Evolutionary conservation across 2,113 vertebrate genomes (phyloP).

Genomic region (Ceratotherium simum): DNA sequence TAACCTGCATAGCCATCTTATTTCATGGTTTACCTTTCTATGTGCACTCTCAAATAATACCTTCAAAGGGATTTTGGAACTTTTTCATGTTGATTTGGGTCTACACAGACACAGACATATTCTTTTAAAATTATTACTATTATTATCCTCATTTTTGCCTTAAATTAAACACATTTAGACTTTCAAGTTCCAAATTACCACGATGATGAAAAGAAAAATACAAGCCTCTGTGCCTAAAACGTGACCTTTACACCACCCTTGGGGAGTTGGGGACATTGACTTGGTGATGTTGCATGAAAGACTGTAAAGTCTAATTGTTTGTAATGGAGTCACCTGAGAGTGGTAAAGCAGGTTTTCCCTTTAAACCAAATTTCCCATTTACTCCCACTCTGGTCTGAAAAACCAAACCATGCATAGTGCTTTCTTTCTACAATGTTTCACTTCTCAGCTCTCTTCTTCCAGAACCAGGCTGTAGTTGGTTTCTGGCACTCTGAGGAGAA

Average conservation of each 20-base stretch:
- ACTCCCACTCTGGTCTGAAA: not conserved
- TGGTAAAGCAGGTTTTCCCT: not conserved
- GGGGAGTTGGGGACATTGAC: not conserved
- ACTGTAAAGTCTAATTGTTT: not conserved
- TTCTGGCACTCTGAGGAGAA: not conserved
- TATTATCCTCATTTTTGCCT: not conserved
- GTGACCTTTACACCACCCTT: not conserved
- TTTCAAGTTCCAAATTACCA: not conserved
- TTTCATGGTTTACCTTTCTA: not conserved
- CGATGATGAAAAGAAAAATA: conserved; percentile 29
- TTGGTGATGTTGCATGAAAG: not conserved
- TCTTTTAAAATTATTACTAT: conserved; percentile 34
- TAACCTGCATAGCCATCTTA: not conserved
- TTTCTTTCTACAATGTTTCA: not conserved
- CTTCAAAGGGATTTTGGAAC: not conserved
- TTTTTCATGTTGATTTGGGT: conserved; percentile 8
- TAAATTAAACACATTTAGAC: not conserved
- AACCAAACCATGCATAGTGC: not conserved
- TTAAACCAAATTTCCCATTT: not conserved
- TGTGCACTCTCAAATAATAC: not conserved
- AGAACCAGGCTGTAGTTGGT: not conserved
- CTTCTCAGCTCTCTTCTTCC: not conserved
- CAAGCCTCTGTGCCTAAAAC: not conserved
- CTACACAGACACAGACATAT: not conserved
- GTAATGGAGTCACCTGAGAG: not conserved